phyloP scores from a whole-genome alignment of 2,888 invertebrate species.

The Panopea generosa region DNA sequence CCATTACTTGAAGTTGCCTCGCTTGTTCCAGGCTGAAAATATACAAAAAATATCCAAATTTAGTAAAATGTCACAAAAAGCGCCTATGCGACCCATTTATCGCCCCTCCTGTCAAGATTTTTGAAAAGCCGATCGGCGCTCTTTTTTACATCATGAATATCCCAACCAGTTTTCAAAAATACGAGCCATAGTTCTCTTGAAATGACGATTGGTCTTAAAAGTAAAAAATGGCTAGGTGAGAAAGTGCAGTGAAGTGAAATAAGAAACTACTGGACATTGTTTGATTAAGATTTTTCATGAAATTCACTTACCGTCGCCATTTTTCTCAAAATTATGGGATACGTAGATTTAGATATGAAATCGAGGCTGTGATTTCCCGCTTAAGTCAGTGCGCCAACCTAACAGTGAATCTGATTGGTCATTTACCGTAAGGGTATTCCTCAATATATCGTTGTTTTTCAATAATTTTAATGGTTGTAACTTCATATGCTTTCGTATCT shows the following conservation, averaged over 20 bases:
- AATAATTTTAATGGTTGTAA: no score
- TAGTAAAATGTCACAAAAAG: constrained; percentile 12
- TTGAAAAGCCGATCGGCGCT: constrained; percentile 51
- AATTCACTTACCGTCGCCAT: constrained; percentile 84
- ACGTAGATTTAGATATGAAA: constrained; percentile 69
- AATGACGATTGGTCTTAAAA: constrained; percentile 35
- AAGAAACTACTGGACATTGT: constrained; percentile 11
- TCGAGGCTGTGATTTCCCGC: constrained; percentile 74
- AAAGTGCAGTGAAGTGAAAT: constrained; percentile 7
- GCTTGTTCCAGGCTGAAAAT: constrained; percentile 76
- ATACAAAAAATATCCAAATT: constrained; percentile 9
- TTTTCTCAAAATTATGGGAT: constrained; percentile 81
- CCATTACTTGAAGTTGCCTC: constrained; percentile 68
- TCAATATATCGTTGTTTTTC: no score
- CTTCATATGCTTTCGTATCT: no score
- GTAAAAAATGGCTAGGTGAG: constrained; percentile 55
- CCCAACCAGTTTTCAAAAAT: constrained; percentile 22
- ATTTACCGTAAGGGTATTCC: constrained; percentile 7
- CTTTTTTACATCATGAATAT: constrained; percentile 42
- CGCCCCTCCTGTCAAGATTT: constrained; percentile 53
- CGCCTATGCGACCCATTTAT: constrained; percentile 23
- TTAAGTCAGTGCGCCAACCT: constrained; percentile 28
- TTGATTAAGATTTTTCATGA: constrained; percentile 2
- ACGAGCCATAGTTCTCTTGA: constrained; percentile 7
- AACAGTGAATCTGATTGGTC: constrained; percentile 64